phyloP scores from a whole-genome alignment of 92 coral and sea anemone genomes.

The Scolanthus callimorphus region DNA sequence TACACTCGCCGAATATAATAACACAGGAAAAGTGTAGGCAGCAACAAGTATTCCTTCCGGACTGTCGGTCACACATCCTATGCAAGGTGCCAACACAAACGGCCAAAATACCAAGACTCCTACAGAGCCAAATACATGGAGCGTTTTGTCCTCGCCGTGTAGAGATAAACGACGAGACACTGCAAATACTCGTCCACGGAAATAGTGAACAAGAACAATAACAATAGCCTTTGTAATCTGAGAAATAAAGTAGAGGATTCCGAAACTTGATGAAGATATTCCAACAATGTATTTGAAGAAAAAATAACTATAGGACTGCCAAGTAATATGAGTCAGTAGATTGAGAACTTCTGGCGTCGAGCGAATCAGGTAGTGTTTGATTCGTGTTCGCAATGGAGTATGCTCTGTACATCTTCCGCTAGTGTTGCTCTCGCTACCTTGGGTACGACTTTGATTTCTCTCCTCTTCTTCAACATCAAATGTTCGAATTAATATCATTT shows the following conservation, averaged over 20 bases:
- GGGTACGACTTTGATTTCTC: background rate
- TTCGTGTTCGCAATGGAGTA: background rate
- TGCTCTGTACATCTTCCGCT: background rate
- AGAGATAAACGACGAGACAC: slow-evolving; percentile 13
- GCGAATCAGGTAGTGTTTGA: slow-evolving; percentile 8
- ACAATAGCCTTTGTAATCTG: slow-evolving; percentile 43
- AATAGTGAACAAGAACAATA: slow-evolving; percentile 13
- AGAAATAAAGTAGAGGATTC: slow-evolving; percentile 45
- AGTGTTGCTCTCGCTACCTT: background rate
- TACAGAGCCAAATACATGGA: slow-evolving; percentile 47
- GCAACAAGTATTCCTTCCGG: slow-evolving; percentile 12
- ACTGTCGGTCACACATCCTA: slow-evolving; percentile 21
- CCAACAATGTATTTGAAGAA: slow-evolving; percentile 38
- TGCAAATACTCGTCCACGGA: slow-evolving; percentile 7
- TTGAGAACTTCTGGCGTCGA: slow-evolving; percentile 19
- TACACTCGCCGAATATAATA: slow-evolving; percentile 40
- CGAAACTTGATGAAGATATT: slow-evolving; percentile 32
- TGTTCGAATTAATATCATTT: slow-evolving; percentile 2
- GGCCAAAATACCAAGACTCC: slow-evolving; percentile 64
- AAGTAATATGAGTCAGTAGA: slow-evolving; percentile 40
- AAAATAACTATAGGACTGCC: slow-evolving; percentile 49
- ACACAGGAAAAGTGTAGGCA: slow-evolving; percentile 36
- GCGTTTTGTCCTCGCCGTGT: slow-evolving; percentile 30
- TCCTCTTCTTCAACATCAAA: background rate
- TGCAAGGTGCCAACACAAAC: slow-evolving; percentile 44